Conservation (phyloP, 2,113 vertebrate genomes). For the Bos indicus region DNA sequence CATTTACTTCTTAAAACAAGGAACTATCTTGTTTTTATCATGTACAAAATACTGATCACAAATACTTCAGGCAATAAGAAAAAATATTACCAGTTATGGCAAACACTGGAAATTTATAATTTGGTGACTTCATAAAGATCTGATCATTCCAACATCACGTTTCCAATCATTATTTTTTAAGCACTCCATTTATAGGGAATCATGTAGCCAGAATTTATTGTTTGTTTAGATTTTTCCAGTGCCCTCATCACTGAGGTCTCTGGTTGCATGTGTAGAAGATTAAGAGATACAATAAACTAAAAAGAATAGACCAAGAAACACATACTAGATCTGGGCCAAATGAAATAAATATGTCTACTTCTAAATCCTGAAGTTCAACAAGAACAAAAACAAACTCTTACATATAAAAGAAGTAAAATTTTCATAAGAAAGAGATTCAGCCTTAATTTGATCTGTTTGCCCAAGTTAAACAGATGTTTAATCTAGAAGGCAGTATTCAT, state of each 20-base stretch:
- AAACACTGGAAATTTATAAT: conserved; percentile 26
- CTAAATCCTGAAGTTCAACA: conserved; percentile 7
- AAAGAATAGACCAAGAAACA: conserved; percentile 36
- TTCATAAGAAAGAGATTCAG: conserved; percentile 6
- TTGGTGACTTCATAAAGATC: conserved; percentile 39
- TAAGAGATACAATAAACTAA: conserved; percentile 56
- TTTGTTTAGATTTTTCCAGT: conserved; percentile 63
- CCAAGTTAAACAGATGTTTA: conserved; percentile 28
- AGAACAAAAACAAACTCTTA: conserved; percentile 41
- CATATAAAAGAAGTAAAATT: conserved; percentile 29
- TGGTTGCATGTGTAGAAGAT: conserved; percentile 59
- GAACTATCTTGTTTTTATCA: background rate
- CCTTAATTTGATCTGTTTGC: conserved; percentile 21
- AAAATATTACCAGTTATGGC: background rate
- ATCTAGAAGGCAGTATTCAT: conserved; percentile 9
- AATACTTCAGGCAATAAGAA: background rate
- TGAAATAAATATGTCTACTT: conserved; percentile 60
- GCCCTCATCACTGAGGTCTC: conserved; percentile 33
- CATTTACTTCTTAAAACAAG: conserved; percentile 26
- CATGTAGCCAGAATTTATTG: conserved; percentile 39
- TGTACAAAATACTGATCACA: background rate
- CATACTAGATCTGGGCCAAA: conserved; percentile 45
- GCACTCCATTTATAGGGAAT: conserved; percentile 33
- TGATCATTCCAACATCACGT: conserved; percentile 22
- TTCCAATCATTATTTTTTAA: conserved; percentile 51